Base-by-base conservation (phyloP, 2,113 vertebrate species). In the Euleptes europaea region DNA sequence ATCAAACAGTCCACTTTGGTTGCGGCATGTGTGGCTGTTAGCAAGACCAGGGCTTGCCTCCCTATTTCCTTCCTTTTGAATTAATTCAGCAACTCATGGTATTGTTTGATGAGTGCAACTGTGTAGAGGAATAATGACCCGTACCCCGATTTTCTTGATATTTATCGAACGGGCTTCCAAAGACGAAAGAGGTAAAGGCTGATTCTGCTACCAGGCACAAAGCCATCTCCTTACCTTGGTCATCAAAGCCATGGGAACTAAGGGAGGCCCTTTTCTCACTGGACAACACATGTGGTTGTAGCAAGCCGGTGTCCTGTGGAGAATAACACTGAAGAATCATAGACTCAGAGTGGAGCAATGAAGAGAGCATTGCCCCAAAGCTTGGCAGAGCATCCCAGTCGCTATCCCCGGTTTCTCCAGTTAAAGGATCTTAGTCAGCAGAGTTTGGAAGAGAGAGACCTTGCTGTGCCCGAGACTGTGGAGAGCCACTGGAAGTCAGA, bases 291-390 rank as follows among this genome's bases (percentile, higher is more conserved):
- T 6, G 0, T 0, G 51, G 85, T 78, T 84, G 82, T 42, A 31
- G 10, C 79, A 89, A 60, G 51, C 89, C 82, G 1, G 1, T 9
- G 23, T 79, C 83, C 94, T 94, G 73, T 0, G 49, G 57, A 54
- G 47, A 1, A 75, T 42, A 40, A 10, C 71, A 10, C 49, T 14
- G 84, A 76, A n/a, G 21, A 26, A 66, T 75, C 12, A 40, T 49
- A 35, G 90, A 33, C 4, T 0, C 5, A 12, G 44, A 38, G 26
- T 80, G 79, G 42, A 35, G 40, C 44, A 54, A 47, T 40, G 14
- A 1, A 1, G 33, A 4, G 7, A 38, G 38, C 5, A 4, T n/a
- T 26, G 9, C 2, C 31, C 5, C 8, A 1, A 51, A 0, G 71
- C 23, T 26, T 23, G 33, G 0, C 47, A 79, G 60, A 15, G 72